Evolutionary conservation across 2,888 invertebrate genomes (phyloP).

Genomic region (Cheilosia vulpina): DNA sequence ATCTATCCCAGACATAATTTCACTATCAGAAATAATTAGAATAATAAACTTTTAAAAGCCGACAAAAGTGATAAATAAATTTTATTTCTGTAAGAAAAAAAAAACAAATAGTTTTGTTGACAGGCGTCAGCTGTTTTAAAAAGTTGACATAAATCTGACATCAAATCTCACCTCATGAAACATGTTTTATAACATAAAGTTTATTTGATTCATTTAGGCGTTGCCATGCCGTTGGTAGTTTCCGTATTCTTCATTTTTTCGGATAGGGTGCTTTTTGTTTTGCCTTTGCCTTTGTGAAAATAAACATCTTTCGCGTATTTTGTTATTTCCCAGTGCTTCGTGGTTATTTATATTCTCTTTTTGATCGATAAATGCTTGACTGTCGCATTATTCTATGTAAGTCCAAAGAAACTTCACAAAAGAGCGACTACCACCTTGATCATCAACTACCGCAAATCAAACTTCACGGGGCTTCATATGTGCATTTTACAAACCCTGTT

Average conservation of each 20-base stretch:
- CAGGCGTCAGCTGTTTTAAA: conserved; percentile 43
- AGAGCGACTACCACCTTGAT: too few species aligned
- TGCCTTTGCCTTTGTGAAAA: too few species aligned
- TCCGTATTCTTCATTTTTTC: neutral
- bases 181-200: conserved; percentile 2
- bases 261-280: neutral
- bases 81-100: neutral
- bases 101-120: conserved; percentile 33
- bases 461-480: too few species aligned
- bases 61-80: conserved; percentile 1
- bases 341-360: too few species aligned
- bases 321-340: too few species aligned
- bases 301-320: too few species aligned
- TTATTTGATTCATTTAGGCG: conserved; percentile 2
- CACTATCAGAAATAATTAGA: conserved; percentile 21
- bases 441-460: too few species aligned
- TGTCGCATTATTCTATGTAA: too few species aligned
- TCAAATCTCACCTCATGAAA: conserved; percentile 33
- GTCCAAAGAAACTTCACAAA: too few species aligned
- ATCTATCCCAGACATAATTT: conserved; percentile 57
- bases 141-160: conserved; percentile 22
- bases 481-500: too few species aligned
- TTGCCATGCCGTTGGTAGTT: neutral
- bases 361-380: too few species aligned
- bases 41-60: neutral